Evolutionary conservation across 1,140 invertebrate species (phyloP), one percentile per base, ranked within the genome.

Genomic region (Lasioglossum albipes): DNA sequence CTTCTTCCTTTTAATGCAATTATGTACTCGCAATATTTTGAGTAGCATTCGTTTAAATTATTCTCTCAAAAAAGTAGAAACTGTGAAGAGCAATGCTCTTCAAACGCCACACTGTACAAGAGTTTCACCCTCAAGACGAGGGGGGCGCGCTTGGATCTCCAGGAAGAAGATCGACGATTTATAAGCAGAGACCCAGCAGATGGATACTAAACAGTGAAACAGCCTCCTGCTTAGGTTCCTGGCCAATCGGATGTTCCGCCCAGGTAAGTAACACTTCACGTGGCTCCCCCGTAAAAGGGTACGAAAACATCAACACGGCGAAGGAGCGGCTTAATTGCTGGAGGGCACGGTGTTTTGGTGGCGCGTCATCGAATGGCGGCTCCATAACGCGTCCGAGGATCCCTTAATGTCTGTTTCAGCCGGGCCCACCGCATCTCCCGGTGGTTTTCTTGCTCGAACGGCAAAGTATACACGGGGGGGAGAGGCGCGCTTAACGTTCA

Each of bases 391-490:
- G 18, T 13, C 7, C 61, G 31, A 72, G 52, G 45, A 66, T 74
- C 77, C 62, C 36, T 79, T 57, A 73, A 65, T 49, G 22, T 42
- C 36, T 65, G 49, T 36, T 72, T 72, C 57, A 65, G 41, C 31
- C 57, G n/a, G 7, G 49, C 66, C 7, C 20, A 16, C 20, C 42
- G 57, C 18, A 20, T 41, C 66, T 22, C 42, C n/a, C 42, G 12
- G 12, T 5, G 61, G 41, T 73, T 67, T 79, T 74, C 70, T 79
- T 66, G 71, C 71, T 7, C 18, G 70, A n/a, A 31, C 61, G 42
- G 31, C 42, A 54, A 41, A 67, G 57, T 52, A 31, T 61, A 54
- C 61, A 36, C 7, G 7, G 62, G 57, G 20, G 41, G 57, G 6
- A 6, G 6, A 7, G 27, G 27, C 27, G 27, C 13, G 36, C 77